Conservation (phyloP, 2,888 invertebrate species). For the Megalurothrips usitatus region DNA sequence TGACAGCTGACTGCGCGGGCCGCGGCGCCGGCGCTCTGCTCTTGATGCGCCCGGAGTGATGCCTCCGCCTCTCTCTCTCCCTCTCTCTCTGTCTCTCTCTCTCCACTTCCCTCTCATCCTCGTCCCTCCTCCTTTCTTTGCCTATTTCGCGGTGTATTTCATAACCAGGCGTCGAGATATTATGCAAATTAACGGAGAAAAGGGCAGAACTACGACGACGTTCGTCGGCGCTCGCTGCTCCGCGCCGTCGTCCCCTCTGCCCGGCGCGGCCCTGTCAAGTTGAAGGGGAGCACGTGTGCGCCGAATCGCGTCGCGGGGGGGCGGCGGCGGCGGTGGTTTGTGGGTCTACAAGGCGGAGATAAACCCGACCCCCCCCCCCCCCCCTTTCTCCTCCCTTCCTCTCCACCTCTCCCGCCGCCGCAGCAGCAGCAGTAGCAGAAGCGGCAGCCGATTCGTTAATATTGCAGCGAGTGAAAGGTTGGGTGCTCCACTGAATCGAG, state of each 20-base stretch:
- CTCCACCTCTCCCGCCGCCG: too few species aligned
- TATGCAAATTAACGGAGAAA: not conserved
- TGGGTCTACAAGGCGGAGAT: too few species aligned
- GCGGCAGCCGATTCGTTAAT: not conserved
- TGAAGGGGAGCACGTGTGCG: not conserved
- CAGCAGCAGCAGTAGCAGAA: not conserved
- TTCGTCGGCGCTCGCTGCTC: not conserved
- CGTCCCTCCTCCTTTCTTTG: not conserved
- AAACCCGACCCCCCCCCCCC: too few species aligned
- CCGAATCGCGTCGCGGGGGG: not conserved
- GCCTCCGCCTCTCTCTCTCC: not conserved
- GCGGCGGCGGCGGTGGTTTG: not conserved
- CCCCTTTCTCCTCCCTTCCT: too few species aligned
- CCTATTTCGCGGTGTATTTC: conserved; percentile 18
- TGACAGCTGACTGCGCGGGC: conserved; percentile 13
- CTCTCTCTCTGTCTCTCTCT: not conserved
- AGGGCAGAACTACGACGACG: not conserved
- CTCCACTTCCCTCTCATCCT: too few species aligned
- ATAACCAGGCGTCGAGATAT: not conserved
- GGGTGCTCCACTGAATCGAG: not conserved
- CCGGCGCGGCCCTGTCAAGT: not conserved
- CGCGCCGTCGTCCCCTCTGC: not conserved
- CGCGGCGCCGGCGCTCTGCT: not conserved
- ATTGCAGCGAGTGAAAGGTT: not conserved
- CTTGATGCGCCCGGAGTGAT: not conserved